Base-by-base conservation (phyloP, 2,888 invertebrate genomes). In the Sminthurinus aureus region DNA sequence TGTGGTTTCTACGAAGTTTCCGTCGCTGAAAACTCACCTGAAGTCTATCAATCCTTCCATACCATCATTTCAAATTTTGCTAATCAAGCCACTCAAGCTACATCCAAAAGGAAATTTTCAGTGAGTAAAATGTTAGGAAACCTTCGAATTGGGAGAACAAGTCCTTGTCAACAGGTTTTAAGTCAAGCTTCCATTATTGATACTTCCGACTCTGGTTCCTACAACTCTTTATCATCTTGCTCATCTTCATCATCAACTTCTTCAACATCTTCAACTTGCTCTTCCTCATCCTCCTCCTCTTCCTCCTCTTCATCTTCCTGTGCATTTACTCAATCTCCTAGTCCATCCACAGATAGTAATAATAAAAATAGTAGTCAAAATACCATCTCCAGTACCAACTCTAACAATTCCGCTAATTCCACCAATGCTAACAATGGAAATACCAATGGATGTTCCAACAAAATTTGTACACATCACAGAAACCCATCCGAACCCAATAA, bases 1-100 rank as follows among this genome's bases (percentile, higher is more conserved):
- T 94, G 94, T 87, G 94, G 93, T 79, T 95, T 95, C 91, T 93
- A 94, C 90, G 95, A 95, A 90, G 94, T 95, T n/a, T 94, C 95
- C 26, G 95, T 95, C 11, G 95, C 95, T 0, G 95, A 95, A 90
- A 95, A 95, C 90, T 94, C 93, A 38, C 93, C 93, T 20, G 93
- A 93, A 88, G 93, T 95, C 75, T 94, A 94, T 90, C 92, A 94
- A 77, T 93, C 94, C 83, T 94, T 95, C 89, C 94, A 95, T 92
- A 93, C 58, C 1, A 81, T 85, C 67, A 83, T 83, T 74, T 83
- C 83, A 18, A 83, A 83, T 24, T 83, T 58, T 51, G 26, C 20
- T 18, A 78, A 58, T 64, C 76, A 69, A 52, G n/a, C n/a, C n/a
- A 52, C n/a, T 26, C 81, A 50, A 26, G 82, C 82, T 38, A 78